Evolutionary conservation across 1,140 invertebrate genomes (phyloP).

Genomic region (Drosophila carrolli): DNA sequence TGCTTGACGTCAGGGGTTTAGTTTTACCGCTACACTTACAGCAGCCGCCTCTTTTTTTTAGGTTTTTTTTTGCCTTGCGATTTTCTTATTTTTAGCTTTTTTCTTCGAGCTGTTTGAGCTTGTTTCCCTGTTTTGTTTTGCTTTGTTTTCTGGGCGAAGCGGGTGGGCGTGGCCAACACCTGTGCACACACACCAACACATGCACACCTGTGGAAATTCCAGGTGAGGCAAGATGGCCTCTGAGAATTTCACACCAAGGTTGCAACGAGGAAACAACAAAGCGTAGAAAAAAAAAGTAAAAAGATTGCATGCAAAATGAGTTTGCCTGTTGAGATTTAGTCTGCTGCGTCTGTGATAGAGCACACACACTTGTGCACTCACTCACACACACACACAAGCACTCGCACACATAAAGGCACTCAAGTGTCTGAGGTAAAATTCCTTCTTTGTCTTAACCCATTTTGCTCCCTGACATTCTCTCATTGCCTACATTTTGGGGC

Average conservation of each 20-base stretch:
- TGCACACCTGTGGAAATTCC: conserved; percentile 1
- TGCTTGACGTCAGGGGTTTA: conserved; percentile 1
- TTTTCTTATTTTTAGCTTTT: conserved; percentile 27
- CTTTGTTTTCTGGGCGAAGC: background rate
- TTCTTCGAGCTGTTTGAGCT: background rate
- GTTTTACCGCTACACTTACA: background rate
- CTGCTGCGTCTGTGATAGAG: conserved; percentile 18
- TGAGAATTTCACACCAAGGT: conserved; percentile 19
- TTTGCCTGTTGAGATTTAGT: conserved; percentile 34
- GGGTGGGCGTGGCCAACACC: conserved; percentile 2
- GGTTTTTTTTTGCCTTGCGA: background rate
- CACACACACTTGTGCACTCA: conserved; percentile 1
- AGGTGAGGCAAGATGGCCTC: conserved; percentile 7
- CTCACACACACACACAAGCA: background rate
- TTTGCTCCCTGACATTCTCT: background rate
- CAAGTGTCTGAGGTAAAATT: conserved; percentile 3
- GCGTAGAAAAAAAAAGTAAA: conserved; percentile 3
- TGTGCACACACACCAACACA: background rate
- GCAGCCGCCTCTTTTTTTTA: conserved; percentile 6
- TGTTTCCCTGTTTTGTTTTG: background rate
- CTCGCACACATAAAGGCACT: background rate
- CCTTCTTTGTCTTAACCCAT: background rate
- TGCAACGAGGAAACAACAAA: conserved; percentile 10
- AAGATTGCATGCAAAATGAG: conserved; percentile 25
- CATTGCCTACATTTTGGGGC: conserved; percentile 3